Percentiles rank a stretch among this genome's conserved stretches.
phyloP scores from a whole-genome alignment of 2,888 invertebrate genomes.

The Parnassius apollo region DNA sequence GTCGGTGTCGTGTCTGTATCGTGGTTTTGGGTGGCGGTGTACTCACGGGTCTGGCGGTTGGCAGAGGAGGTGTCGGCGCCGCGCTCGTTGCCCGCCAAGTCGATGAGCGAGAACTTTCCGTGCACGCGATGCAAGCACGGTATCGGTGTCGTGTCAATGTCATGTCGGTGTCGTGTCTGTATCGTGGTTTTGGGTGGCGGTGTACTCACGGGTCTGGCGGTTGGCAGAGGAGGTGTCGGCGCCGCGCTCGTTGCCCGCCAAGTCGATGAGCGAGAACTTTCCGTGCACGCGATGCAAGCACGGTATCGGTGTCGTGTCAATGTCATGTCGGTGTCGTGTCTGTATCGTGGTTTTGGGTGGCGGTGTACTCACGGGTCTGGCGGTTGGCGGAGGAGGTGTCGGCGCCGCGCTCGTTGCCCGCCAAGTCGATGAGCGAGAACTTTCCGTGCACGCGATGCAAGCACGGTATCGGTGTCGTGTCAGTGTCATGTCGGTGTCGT shows the following conservation, averaged over 20 bases:
- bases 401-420: slow-evolving; percentile 98
- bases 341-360: background rate
- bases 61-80: slow-evolving; percentile 99
- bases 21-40: background rate
- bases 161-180: no score
- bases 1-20: no score
- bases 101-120: slow-evolving; percentile 99
- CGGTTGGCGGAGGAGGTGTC: slow-evolving; percentile 98
- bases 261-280: slow-evolving; percentile 99
- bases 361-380: slow-evolving; percentile 86
- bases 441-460: slow-evolving; percentile 92
- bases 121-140: slow-evolving; percentile 77
- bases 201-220: slow-evolving; percentile 89
- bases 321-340: no score
- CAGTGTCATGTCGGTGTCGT: background rate
- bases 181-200: background rate
- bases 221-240: slow-evolving; percentile 99
- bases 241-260: slow-evolving; percentile 98
- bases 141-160: no score
- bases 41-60: slow-evolving; percentile 93
- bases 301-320: no score
- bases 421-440: slow-evolving; percentile 98
- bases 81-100: slow-evolving; percentile 98
- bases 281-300: slow-evolving; percentile 86
- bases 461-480: no score